Base-by-base conservation (phyloP, 2,888 invertebrate genomes). In the Erebia ligea region DNA sequence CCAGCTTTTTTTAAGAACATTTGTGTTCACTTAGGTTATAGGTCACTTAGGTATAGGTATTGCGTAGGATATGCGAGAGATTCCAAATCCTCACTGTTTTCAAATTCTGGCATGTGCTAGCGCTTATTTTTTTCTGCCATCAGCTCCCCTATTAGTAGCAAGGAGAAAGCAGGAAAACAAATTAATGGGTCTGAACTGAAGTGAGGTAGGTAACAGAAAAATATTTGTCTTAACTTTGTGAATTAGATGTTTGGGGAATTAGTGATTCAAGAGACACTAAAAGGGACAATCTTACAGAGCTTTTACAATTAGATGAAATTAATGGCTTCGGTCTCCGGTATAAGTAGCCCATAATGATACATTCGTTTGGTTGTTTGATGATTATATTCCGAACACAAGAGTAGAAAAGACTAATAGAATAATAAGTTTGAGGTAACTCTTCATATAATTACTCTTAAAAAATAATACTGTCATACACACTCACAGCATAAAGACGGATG, bases 81-180 rank as follows among this genome's bases (percentile, higher is more conserved):
- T 42, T 42, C 11, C 42, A 42, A 42, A 11, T 10, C 42, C 10
- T 42, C 2, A 42, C 42, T 42, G 11, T 42, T 42, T 42, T 42
- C 42, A 42, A 42, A 42, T 42, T 42, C 42, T 42, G 42, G 10
- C 42, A 11, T 42, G 42, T 42, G 11, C 11, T 42, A 11, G 11
- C 2, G 42, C 0, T 42, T 42, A 42, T 0, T 11, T 42, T 42
- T 42, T 42, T 42, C 42, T 42, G 11, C 42, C 11, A 11, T 42
- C 42, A 42, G 42, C 42, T 42, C 42, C 11, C 3, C 42, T 42
- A 42, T 9, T 45, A 45, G 2, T 3, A 70, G 74, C 67, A 70
- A 75, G 75, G 75, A 75, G 75, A 75, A 57, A 58, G 66, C n/a
- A 42, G 69, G 76, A 73, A 78, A 80, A 79, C 75, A 80, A 83